Evolutionary conservation across 2,113 vertebrate species (phyloP), one percentile per base, ranked within the genome.

Genomic region (Glaucidium brasilianum): DNA sequence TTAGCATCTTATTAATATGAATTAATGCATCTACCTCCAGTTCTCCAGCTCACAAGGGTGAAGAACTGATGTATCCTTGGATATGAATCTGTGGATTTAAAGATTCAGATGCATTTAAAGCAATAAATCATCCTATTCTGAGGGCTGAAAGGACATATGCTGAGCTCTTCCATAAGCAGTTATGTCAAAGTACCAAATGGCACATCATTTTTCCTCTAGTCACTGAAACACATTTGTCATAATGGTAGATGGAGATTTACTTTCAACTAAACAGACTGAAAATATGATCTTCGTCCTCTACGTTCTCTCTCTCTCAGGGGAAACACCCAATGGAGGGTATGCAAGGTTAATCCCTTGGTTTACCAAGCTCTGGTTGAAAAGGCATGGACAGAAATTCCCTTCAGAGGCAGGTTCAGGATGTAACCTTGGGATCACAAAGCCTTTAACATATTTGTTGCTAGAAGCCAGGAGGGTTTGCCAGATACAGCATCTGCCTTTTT

Each of bases 81-180:
- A 91, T 72, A 53, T 20, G 55, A 94, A 91, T 45, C 45, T 58
- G n/a, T 62, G 26, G 14, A 64, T 89, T 92, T 94, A 94, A 89
- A 85, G 74, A 94, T 41, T 72, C 62, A 71, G 63, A 91, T 47
- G 85, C 87, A 92, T 78, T 67, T 91, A 53, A 89, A 75, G 73
- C 69, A 91, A 95, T 81, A 92, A 96, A 74, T 94, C 84, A 83
- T 34, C 27, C 43, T 55, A 11, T 91, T 92, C 81, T n/a, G 17
- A 59, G 85, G 34, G 77, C 29, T 69, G 74, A 92, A 87, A 95
- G 74, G 49, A 91, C 58, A 87, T 50, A 58, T 30, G 34, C 80
- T 81, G 88, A 94, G 68, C 43, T 91, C 77, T 78, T 75, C 88
- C 47, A 12, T 11, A 41, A 94, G 62, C 67, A 58, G 50, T 53